Evolutionary conservation across 2,797 vertebrate species (phyloP).

Genomic region (Scarus forsteni): DNA sequence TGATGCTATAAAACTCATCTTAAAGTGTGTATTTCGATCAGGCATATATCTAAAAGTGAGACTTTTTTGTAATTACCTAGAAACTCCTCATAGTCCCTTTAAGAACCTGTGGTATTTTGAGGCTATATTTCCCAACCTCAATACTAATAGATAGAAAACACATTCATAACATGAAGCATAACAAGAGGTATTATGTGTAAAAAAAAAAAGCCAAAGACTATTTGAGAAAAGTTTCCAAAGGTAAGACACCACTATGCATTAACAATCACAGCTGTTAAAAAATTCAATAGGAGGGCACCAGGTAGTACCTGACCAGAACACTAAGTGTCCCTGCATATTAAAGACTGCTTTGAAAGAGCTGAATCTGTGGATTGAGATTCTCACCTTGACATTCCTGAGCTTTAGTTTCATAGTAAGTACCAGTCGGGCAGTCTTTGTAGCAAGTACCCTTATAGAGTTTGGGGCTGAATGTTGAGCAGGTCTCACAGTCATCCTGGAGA

Average conservation of each 20-base stretch:
- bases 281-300: not conserved
- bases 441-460: conserved; percentile 86
- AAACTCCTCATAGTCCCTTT: too few species aligned
- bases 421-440: conserved; percentile 78
- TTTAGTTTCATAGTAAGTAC: conserved; percentile 81
- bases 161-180: too few species aligned
- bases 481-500: conserved; percentile 84
- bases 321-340: not conserved
- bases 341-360: not conserved
- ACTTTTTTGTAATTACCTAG: too few species aligned
- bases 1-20: too few species aligned
- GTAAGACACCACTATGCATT: not conserved
- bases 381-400: conserved; percentile 87
- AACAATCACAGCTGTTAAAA: not conserved
- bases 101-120: too few species aligned
- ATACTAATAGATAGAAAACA: too few species aligned
- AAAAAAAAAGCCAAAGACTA: not conserved
- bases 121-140: too few species aligned
- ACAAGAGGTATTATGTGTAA: too few species aligned
- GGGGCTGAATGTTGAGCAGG: conserved; percentile 75
- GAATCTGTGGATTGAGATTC: not conserved
- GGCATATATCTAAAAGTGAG: too few species aligned
- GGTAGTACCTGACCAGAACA: not conserved
- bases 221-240: not conserved
- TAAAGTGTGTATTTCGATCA: too few species aligned